phyloP scores from a whole-genome alignment of 2,888 invertebrate species.

The Pachymerium ferrugineum region DNA sequence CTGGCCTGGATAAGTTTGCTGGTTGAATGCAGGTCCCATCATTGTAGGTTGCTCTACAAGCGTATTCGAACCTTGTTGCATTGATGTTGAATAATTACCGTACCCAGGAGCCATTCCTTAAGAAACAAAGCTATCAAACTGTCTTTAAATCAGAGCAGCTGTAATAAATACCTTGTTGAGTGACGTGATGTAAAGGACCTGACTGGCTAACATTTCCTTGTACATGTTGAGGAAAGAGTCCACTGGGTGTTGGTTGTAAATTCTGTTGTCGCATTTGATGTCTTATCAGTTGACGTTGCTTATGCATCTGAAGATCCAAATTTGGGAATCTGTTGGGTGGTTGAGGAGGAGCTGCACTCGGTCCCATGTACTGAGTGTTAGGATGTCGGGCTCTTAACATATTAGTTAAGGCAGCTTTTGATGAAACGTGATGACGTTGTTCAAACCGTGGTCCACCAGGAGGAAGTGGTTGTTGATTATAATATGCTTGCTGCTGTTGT shows the following conservation, averaged over 20 bases:
- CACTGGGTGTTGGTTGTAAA: constrained; percentile 28
- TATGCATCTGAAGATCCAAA: constrained; percentile 35
- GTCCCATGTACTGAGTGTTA: constrained; percentile 33
- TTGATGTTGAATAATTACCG: constrained; percentile 33
- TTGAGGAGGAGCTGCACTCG: background rate
- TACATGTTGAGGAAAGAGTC: constrained; percentile 36
- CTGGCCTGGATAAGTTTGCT: constrained; percentile 27
- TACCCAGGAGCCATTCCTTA: constrained; percentile 34
- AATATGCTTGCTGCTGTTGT: constrained; percentile 50
- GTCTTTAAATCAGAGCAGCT: background rate
- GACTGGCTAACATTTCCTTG: constrained; percentile 34
- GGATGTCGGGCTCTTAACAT: constrained; percentile 36
- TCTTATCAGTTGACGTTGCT: constrained; percentile 35
- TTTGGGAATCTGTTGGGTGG: constrained; percentile 32
- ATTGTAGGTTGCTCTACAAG: constrained; percentile 31
- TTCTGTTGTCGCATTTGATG: constrained; percentile 34
- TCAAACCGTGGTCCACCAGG: constrained; percentile 31
- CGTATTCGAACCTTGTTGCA: constrained; percentile 33
- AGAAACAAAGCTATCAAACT: background rate
- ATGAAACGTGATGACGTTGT: constrained; percentile 33
- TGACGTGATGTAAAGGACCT: constrained; percentile 35
- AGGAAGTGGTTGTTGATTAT: constrained; percentile 38
- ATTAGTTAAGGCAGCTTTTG: constrained; percentile 36
- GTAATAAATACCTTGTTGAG: constrained; percentile 31
- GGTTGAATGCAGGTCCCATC: constrained; percentile 34